Evolutionary conservation across 2,888 invertebrate species (phyloP).

Genomic region (Phania funesta): DNA sequence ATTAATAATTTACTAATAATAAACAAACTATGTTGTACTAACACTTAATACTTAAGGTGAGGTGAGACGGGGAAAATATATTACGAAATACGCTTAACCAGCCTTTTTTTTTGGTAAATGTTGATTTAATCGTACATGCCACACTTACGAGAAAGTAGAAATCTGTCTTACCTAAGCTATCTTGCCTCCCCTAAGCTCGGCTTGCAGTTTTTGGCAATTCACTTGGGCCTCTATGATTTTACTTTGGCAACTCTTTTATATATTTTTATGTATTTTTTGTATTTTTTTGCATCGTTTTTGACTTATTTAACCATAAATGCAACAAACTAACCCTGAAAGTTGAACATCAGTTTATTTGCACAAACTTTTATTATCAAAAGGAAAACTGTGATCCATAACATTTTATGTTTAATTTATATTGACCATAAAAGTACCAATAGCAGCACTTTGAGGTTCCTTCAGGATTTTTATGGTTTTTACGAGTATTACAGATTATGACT

Average conservation of each 20-base stretch:
- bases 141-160: no score
- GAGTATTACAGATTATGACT: conserved; percentile 3
- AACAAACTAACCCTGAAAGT: conserved; percentile 58
- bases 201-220: no score
- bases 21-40: no score
- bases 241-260: conserved; percentile 14
- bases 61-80: no score
- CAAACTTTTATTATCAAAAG: conserved; percentile 12
- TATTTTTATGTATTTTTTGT: background rate
- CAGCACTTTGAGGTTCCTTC: background rate
- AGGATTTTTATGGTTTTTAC: conserved; percentile 4
- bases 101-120: no score
- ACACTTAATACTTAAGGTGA: no score
- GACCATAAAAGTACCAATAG: conserved; percentile 46
- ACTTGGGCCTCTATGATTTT: background rate
- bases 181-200: no score
- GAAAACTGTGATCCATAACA: conserved; percentile 45
- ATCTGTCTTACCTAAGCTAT: no score
- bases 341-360: conserved; percentile 21
- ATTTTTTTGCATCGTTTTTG: background rate
- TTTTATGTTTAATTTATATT: conserved; percentile 50
- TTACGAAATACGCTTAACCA: no score
- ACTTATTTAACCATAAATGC: conserved; percentile 48
- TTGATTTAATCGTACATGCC: no score
- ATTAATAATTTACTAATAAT: no score